Percentiles rank a stretch among this genome's conserved stretches.
Conservation (phyloP, 2,888 invertebrate species). For the Timandra comae region DNA sequence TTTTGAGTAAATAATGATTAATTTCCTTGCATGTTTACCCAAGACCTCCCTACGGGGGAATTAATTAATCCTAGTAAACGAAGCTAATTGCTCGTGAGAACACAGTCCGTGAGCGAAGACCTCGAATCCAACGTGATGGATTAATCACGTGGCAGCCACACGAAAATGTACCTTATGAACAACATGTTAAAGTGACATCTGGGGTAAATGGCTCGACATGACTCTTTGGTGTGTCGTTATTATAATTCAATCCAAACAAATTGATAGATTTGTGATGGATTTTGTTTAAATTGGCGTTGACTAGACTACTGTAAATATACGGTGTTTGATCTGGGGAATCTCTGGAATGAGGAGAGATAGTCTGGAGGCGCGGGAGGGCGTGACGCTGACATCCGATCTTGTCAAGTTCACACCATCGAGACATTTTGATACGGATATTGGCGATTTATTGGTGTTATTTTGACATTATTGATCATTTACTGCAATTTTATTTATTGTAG, state of each 20-base stretch:
- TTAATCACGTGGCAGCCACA: constrained; percentile 22
- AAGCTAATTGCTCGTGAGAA: constrained; percentile 45
- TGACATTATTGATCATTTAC: too few relatives aligned
- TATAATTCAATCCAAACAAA: constrained; percentile 16
- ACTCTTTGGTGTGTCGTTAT: constrained; percentile 8
- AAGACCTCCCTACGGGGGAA: constrained; percentile 32
- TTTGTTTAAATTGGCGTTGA: constrained; percentile 12
- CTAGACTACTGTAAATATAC: constrained; percentile 1
- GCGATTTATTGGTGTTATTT: too few relatives aligned
- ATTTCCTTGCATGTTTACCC: constrained; percentile 37
- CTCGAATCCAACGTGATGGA: constrained; percentile 28
- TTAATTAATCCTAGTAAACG: constrained; percentile 53
- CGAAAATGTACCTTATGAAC: constrained; percentile 22
- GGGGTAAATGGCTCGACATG: constrained; percentile 7
- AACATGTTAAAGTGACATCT: constrained; percentile 9
- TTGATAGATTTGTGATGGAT: constrained; percentile 19
- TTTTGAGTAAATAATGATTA: constrained; percentile 36
- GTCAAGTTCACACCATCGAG: too few relatives aligned
- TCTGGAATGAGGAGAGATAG: too few relatives aligned
- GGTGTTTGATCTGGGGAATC: too few relatives aligned
- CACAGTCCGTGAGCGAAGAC: constrained; percentile 21
- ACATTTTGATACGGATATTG: too few relatives aligned
- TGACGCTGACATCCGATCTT: too few relatives aligned
- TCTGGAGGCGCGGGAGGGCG: too few relatives aligned
- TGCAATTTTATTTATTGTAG: too few relatives aligned